Evolutionary conservation across 2,113 vertebrate species (phyloP), one percentile per base, ranked within the genome.

Genomic region (Microcebus lehilahytsara): DNA sequence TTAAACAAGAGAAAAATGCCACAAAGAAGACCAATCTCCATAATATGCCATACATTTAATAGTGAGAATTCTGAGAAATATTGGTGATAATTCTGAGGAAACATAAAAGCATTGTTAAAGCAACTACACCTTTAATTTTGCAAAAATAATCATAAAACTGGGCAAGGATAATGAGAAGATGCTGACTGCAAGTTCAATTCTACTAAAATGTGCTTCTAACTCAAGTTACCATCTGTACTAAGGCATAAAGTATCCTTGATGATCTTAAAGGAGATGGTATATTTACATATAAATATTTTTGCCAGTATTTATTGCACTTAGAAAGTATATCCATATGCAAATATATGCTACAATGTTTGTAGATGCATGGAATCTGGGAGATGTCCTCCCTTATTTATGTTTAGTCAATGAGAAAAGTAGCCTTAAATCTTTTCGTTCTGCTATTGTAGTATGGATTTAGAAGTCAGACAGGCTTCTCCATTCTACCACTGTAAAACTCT

Each of bases 1-100:
- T 46, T n/a, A 97, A 81, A 81, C 17, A 42, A 86, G 60, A 84
- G 69, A 74, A 93, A 97, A 91, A 89, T 40, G 13, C 72, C 72
- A 74, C 72, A 83, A 62, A 92, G 34, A 95, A 79, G 27, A 42
- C 4, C 9, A 64, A 66, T 0, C 30, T 85, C 17, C 9, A 71
- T 56, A 86, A 78, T 13, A 56, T 23, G 6, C 1, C 51, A 71
- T 69, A 37, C 1, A 37, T 86, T 84, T 69, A 89, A 66, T 81
- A 75, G 12, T 11, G 17, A 83, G 5, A 67, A 62, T 69, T 69
- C 34, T 96, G 42, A 84, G 58, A 77, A 86, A 69, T 85, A 58
- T 64, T 62, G 58, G 27, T 51, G 17, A 66, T 67, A 56, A 85
- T 87, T 91, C 60, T 62, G 37, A 85, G 32, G 34, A 88, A 95